A percentile compares a stretch with the other conserved stretches of the same genome.
Conservation (phyloP, 2,113 vertebrate species). For the Charadrius vociferus region DNA sequence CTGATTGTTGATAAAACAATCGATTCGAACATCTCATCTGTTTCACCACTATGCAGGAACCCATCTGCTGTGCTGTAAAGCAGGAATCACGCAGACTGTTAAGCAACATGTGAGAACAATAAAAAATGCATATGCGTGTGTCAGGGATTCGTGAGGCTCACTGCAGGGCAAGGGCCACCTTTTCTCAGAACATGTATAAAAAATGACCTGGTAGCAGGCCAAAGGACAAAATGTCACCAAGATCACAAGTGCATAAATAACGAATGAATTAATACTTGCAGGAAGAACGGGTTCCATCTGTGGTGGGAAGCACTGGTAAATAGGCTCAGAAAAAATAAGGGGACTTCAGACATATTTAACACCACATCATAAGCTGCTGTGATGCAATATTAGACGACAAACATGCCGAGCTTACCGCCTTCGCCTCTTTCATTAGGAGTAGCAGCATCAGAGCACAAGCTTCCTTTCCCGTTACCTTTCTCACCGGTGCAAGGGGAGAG, state of each 20-base stretch:
- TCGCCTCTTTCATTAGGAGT: background rate
- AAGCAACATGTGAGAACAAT: conserved; percentile 81
- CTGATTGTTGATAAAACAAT: conserved; percentile 85
- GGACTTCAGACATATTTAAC: conserved; percentile 53
- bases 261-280: conserved; percentile 72
- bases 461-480: background rate
- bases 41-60: conserved; percentile 67
- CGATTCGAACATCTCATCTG: conserved; percentile 79
- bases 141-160: conserved; percentile 67
- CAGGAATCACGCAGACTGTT: conserved; percentile 69
- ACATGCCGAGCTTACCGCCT: background rate
- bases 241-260: conserved; percentile 72
- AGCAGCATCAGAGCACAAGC: background rate
- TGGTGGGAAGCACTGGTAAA: conserved; percentile 62
- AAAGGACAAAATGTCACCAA: conserved; percentile 68
- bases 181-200: conserved; percentile 74
- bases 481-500: background rate
- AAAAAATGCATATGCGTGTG: conserved; percentile 73
- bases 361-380: background rate
- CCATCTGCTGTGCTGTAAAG: conserved; percentile 77
- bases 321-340: conserved; percentile 48
- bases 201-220: conserved; percentile 70
- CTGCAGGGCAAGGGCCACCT: conserved; percentile 71
- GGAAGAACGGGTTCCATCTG: conserved; percentile 72
- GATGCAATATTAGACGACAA: conserved; percentile 35